Conservation (phyloP, 2,113 vertebrate species). For the Caranx ignobilis region DNA sequence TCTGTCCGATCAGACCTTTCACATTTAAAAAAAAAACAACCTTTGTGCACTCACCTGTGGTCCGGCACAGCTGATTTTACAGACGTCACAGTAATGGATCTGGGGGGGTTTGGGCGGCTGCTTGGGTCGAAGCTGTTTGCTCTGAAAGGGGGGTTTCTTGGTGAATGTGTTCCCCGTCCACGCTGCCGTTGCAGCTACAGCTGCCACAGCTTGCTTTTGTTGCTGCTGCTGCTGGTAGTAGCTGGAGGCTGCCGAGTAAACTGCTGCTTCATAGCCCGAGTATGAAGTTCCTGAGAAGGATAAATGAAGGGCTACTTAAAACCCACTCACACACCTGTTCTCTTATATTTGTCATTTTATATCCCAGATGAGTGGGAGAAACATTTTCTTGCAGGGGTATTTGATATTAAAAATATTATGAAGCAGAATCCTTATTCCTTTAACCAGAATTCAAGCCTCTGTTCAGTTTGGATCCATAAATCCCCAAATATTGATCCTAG, state of each 20-base stretch:
- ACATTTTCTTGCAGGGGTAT: too few relatives aligned
- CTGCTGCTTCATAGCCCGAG: slow-evolving; percentile 97
- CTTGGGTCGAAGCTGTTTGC: slow-evolving; percentile 95
- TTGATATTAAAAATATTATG: too few relatives aligned
- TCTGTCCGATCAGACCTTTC: neutral
- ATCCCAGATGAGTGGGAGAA: too few relatives aligned
- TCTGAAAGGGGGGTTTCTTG: slow-evolving; percentile 97
- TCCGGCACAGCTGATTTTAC: slow-evolving; percentile 99
- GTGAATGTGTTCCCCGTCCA: slow-evolving; percentile 97
- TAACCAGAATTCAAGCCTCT: too few relatives aligned
- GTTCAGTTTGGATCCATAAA: too few relatives aligned
- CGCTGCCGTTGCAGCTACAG: slow-evolving; percentile 92
- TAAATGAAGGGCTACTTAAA: too few relatives aligned
- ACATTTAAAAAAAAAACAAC: neutral
- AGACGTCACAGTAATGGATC: slow-evolving; percentile 99
- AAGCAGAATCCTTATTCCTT: too few relatives aligned
- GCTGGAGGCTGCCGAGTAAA: slow-evolving; percentile 97
- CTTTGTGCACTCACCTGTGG: slow-evolving; percentile 88
- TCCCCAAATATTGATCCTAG: too few relatives aligned
- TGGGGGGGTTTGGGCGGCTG: slow-evolving; percentile 97
- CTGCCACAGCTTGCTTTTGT: slow-evolving; percentile 90
- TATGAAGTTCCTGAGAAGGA: slow-evolving; percentile 91
- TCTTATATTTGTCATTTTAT: neutral
- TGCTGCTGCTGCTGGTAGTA: slow-evolving; percentile 98
- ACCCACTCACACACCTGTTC: neutral